These are phyloP conservation scores for Progne subis DNA, from an alignment of 2,113 vertebrate species.

Conservation along the genomic window DNA sequence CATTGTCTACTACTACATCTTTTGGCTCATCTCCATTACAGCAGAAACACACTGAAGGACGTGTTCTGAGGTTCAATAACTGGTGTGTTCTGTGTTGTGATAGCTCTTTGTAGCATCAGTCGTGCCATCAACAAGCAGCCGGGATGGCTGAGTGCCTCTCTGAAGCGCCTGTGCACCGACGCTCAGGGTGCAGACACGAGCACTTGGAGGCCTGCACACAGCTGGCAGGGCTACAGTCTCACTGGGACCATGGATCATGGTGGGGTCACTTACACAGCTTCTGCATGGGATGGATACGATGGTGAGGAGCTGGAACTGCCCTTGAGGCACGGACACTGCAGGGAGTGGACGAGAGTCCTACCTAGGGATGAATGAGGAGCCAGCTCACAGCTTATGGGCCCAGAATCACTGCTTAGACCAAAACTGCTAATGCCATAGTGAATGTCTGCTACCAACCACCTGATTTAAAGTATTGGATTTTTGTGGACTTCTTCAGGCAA, in stretches of 20 bases:
- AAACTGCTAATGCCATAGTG: not conserved
- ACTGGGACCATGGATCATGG: fast-evolving
- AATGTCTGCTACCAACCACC: not conserved
- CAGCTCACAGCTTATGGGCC: not conserved
- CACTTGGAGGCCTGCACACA: not conserved
- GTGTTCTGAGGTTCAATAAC: not conserved
- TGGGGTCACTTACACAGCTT: not conserved
- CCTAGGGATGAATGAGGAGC: not conserved
- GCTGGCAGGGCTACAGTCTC: fast-evolving
- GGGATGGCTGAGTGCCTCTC: not conserved
- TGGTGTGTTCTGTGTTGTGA: not conserved
- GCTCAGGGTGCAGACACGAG: not conserved
- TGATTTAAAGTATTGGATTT: not conserved
- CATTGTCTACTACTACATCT: not conserved
- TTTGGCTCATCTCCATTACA: not conserved
- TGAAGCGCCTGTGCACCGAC: no score
- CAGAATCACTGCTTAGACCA: not conserved
- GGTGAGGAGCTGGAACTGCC: not conserved
- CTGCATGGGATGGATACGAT: not conserved
- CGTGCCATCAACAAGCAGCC: not conserved
- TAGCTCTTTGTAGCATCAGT: not conserved
- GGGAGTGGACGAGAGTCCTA: not conserved
- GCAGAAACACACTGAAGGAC: not conserved
- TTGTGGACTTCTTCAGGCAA: not conserved
- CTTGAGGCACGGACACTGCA: not conserved